phyloP scores from a whole-genome alignment of 2,797 vertebrate genomes.

The Cottoperca gobio region DNA sequence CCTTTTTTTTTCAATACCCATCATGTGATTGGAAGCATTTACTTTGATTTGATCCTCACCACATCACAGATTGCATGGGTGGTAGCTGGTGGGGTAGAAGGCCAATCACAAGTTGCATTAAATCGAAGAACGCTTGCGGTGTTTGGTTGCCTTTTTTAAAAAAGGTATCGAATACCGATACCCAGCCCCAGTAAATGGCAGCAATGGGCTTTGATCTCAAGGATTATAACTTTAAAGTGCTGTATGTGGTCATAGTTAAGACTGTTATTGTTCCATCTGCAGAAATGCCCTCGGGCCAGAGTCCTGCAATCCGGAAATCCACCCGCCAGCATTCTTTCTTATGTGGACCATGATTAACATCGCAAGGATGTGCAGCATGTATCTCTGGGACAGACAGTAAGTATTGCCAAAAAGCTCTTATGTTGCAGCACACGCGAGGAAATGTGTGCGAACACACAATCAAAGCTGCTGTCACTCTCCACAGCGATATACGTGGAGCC shows the following conservation, averaged over 20 bases:
- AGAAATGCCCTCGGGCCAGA: constrained; percentile 64
- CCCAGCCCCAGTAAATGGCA: too few relatives aligned
- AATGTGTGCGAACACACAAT: not conserved
- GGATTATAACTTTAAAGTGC: not conserved
- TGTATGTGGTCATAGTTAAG: not conserved
- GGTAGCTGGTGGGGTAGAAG: too few relatives aligned
- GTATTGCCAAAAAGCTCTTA: constrained; percentile 15
- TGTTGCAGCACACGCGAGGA: not conserved
- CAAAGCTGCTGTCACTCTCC: constrained; percentile 6
- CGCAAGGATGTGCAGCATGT: constrained; percentile 43
- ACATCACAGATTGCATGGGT: too few relatives aligned
- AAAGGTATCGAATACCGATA: too few relatives aligned
- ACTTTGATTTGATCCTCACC: too few relatives aligned
- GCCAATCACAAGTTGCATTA: too few relatives aligned
- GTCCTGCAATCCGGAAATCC: constrained; percentile 53
- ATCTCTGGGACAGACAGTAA: constrained; percentile 65
- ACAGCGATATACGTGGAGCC: constrained; percentile 48
- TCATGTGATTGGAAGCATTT: too few relatives aligned
- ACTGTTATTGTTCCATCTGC: constrained; percentile 12
- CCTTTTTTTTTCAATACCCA: too few relatives aligned
- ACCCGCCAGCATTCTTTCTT: constrained; percentile 71
- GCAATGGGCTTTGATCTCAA: not conserved
- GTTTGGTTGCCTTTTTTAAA: too few relatives aligned
- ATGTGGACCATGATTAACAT: constrained; percentile 58
- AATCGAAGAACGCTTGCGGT: too few relatives aligned